phyloP scores from a whole-genome alignment of 2,113 vertebrate genomes.

The Ammodytes marinus region DNA sequence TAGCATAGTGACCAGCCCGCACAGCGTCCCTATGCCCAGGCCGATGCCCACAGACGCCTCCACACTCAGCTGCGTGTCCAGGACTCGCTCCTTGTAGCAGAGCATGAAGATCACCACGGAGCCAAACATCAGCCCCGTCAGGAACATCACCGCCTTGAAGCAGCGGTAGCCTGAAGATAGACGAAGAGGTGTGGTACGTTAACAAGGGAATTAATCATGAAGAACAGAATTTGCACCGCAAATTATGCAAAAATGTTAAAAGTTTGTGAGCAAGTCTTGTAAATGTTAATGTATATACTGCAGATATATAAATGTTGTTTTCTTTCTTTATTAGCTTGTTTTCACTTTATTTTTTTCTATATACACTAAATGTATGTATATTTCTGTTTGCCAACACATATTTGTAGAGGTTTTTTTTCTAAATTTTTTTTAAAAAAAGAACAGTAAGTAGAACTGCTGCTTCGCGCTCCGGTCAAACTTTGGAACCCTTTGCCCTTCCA shows the following conservation, averaged over 20 bases:
- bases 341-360: too few relatives aligned
- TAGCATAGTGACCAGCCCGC: conserved; percentile 98
- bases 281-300: too few relatives aligned
- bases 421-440: too few relatives aligned
- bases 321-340: too few relatives aligned
- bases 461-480: neutral
- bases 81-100: conserved; percentile 97
- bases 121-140: conserved; percentile 97
- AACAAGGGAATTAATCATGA: too few relatives aligned
- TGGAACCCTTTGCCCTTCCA: neutral
- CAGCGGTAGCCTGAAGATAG: conserved; percentile 92
- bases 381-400: too few relatives aligned
- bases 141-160: conserved; percentile 99
- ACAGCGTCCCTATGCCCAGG: conserved; percentile 95
- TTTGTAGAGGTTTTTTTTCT: too few relatives aligned
- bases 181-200: neutral
- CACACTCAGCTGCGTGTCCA: conserved; percentile 97
- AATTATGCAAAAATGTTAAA: too few relatives aligned
- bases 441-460: neutral
- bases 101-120: conserved; percentile 98
- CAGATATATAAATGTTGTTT: too few relatives aligned
- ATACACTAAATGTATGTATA: too few relatives aligned
- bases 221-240: neutral
- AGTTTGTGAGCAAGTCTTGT: too few relatives aligned
- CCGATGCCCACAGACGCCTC: conserved; percentile 96